phyloP scores from a whole-genome alignment of 2,797 vertebrate genomes.

The Microtus agrestis region DNA sequence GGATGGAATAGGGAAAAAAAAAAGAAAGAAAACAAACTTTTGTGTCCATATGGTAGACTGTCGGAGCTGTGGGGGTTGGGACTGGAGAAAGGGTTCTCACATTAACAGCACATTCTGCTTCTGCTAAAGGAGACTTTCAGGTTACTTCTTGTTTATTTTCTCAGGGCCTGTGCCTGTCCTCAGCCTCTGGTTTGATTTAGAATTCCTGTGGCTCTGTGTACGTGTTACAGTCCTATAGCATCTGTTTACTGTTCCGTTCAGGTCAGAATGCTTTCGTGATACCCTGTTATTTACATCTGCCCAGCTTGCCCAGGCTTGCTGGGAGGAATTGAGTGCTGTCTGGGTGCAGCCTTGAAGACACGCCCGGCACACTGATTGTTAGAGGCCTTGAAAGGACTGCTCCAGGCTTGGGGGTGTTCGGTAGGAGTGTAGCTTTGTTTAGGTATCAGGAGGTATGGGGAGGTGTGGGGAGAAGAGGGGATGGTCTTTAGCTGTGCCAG shows the following conservation, averaged over 20 bases:
- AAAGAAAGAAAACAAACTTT: not conserved
- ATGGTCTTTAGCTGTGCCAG: not conserved
- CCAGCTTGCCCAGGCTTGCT: slow-evolving; percentile 62
- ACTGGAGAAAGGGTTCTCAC: not conserved
- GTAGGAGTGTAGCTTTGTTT: not conserved
- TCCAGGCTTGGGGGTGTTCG: not conserved
- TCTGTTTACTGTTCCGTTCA: slow-evolving; percentile 13
- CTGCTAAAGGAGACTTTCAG: slow-evolving; percentile 48
- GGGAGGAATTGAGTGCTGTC: not conserved
- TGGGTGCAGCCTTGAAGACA: not conserved
- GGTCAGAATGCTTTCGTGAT: slow-evolving; percentile 11
- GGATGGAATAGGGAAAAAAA: no score
- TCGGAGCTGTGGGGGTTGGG: not conserved
- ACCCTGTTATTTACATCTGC: slow-evolving; percentile 14
- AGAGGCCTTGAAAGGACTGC: slow-evolving; percentile 33
- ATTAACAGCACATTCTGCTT: not conserved
- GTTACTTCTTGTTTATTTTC: not conserved
- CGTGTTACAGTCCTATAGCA: not conserved
- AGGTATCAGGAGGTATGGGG: not conserved
- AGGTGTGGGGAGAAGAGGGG: not conserved
- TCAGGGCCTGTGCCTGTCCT: not conserved
- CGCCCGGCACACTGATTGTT: not conserved
- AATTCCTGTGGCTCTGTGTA: not conserved
- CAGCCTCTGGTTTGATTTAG: not conserved
- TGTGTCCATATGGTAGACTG: not conserved